phyloP scores from a whole-genome alignment of 2,113 vertebrate genomes.

The Lepus americanus region DNA sequence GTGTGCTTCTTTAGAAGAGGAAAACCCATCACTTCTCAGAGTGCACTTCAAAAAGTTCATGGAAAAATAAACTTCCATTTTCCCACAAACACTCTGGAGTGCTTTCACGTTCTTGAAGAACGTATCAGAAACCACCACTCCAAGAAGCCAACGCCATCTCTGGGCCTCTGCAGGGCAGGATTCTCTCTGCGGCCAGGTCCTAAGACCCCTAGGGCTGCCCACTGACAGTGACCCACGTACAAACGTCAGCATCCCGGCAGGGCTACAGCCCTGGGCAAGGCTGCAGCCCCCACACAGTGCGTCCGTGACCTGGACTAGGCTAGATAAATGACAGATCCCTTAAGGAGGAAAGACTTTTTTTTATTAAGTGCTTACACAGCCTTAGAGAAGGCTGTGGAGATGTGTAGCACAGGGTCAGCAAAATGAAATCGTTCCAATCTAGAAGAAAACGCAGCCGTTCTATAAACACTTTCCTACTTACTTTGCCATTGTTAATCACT shows the following conservation, averaged over 20 bases:
- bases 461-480: slow-evolving; percentile 80
- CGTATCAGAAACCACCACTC: background rate
- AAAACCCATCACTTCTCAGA: background rate
- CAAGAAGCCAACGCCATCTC: background rate
- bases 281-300: background rate
- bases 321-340: slow-evolving; percentile 11
- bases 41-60: too few relatives aligned
- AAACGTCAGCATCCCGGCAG: too few relatives aligned
- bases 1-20: background rate
- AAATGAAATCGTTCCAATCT: slow-evolving; percentile 26
- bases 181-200: background rate
- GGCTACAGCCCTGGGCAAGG: background rate
- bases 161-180: background rate
- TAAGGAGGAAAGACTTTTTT: background rate
- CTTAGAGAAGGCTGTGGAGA: background rate
- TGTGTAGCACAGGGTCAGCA: background rate
- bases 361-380: background rate
- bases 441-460: slow-evolving; percentile 65
- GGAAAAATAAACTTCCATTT: too few relatives aligned
- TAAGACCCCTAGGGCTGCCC: background rate
- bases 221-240: too few relatives aligned
- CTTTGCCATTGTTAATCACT: slow-evolving; percentile 81
- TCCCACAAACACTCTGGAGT: too few relatives aligned
- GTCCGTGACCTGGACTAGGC: background rate
- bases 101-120: too few relatives aligned